Base-by-base conservation (phyloP, 2,113 vertebrate genomes). In the Syngnathus scovelli region DNA sequence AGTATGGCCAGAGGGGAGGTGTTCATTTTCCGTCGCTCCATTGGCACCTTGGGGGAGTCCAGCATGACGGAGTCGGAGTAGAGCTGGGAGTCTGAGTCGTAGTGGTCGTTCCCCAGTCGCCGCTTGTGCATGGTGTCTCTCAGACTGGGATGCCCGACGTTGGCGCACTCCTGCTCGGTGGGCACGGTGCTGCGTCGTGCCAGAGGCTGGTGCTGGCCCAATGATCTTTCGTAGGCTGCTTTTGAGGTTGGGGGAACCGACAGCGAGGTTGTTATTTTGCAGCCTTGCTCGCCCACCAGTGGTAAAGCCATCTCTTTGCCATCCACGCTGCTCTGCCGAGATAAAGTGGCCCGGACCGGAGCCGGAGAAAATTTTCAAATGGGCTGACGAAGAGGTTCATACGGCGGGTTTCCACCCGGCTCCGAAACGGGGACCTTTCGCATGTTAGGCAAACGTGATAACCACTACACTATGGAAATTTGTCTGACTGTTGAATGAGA, bases 11-110 rank as follows among this genome's bases (percentile, higher is more conserved):
- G 61, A 1, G 93, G 92, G 23, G 93, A 93, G 0, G 90, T 90
- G 52, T 91, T 93, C 67, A 91, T 87, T 82, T 91, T 94, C 69
- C 89, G 89, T 46, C 92, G 80, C 65, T 95, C 94, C 2, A 84
- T 33, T 0, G 83, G 90, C 36, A 76, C 84, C 83, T 92, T 93
- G 16, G 91, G 89, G 0, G 72, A 88, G 69, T 95, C 94, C 0
- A 83, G 64, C 36, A 86, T 68, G 27, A 72, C 12, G 5, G 91
- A 89, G 66, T 92, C 80, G 0, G 89, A 59, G 16, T 90, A 90
- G 36, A 88, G 76, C 84, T 91, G 92, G 2, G 89, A 78, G 23
- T 94, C 93, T 0, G 91, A 86, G 63, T 90, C 88, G 9, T 92
- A 90, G 73, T 92, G 91, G 33, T 93, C 92, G 0, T 86, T 66